phyloP scores from a whole-genome alignment of 2,113 vertebrate genomes.

The Poicephalus meyeri region DNA sequence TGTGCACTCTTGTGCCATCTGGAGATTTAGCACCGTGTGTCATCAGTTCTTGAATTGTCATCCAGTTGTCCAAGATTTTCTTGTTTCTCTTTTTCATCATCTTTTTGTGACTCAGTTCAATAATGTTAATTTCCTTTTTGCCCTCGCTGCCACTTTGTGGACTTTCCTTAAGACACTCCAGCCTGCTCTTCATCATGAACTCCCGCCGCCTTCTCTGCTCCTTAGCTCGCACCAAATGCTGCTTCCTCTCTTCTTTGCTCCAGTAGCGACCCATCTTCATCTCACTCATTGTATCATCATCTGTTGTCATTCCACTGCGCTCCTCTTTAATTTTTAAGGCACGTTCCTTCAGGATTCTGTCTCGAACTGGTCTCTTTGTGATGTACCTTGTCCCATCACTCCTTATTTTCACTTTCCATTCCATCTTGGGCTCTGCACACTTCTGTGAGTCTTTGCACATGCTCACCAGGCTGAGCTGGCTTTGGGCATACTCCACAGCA shows the following conservation, averaged over 20 bases:
- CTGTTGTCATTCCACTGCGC: conserved; percentile 94
- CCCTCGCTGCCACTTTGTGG: conserved; percentile 89
- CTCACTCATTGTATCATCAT: conserved; percentile 94
- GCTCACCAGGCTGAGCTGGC: conserved; percentile 91
- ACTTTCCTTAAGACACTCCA: conserved; percentile 91
- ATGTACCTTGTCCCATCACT: conserved; percentile 95
- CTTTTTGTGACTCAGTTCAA: conserved; percentile 98
- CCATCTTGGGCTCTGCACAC: conserved; percentile 87
- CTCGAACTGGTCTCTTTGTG: conserved; percentile 93
- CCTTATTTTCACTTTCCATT: conserved; percentile 97
- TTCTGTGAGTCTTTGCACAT: conserved; percentile 84
- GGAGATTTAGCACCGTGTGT: conserved; percentile 94
- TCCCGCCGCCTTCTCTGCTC: conserved; percentile 91
- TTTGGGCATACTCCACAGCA: conserved; percentile 92
- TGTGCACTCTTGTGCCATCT: conserved; percentile 89
- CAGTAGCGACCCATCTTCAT: conserved; percentile 98
- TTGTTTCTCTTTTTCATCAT: conserved; percentile 99
- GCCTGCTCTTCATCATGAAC: conserved; percentile 94
- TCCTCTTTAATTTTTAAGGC: conserved; percentile 97
- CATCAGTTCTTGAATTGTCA: conserved; percentile 99
- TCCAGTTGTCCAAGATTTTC: conserved; percentile 99
- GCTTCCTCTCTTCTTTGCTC: conserved; percentile 97
- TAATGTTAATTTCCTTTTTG: conserved; percentile 90
- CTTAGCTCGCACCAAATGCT: conserved; percentile 90
- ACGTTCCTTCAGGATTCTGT: conserved; percentile 92